phyloP scores from a whole-genome alignment of 2,888 invertebrate species.

The Drosophila neonasuta region DNA sequence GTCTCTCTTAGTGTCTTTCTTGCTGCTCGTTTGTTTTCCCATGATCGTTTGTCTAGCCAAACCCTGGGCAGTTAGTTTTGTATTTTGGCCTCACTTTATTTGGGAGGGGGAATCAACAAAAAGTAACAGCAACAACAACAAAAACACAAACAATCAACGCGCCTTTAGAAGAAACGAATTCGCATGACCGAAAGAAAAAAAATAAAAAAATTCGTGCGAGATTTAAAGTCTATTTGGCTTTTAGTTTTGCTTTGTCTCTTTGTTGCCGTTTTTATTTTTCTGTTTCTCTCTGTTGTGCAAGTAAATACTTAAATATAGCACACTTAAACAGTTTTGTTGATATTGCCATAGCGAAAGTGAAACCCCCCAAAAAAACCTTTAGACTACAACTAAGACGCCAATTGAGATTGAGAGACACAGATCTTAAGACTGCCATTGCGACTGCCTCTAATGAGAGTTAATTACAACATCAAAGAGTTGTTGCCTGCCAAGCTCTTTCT shows the following conservation, averaged over 20 bases:
- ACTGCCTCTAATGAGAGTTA: conserved; percentile 74
- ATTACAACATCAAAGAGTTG: conserved; percentile 72
- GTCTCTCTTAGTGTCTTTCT: not conserved
- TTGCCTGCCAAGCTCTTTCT: not conserved
- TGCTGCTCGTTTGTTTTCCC: conserved; percentile 56
- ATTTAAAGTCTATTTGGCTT: conserved; percentile 57
- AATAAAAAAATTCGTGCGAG: conserved; percentile 57
- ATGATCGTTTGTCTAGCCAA: conserved; percentile 71
- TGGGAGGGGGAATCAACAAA: conserved; percentile 33
- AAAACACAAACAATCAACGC: conserved; percentile 71
- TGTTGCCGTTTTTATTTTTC: conserved; percentile 30
- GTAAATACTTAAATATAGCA: conserved; percentile 78
- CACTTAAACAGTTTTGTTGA: conserved; percentile 67
- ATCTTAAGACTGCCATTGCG: conserved; percentile 26
- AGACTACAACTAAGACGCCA: conserved; percentile 3
- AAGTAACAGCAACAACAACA: conserved; percentile 24
- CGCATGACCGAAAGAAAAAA: conserved; percentile 52
- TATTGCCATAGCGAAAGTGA: conserved; percentile 68
- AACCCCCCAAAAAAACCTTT: conserved; percentile 28
- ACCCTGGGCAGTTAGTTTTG: conserved; percentile 24
- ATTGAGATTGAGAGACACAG: conserved; percentile 15
- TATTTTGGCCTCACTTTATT: conserved; percentile 14
- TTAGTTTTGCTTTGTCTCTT: conserved; percentile 61
- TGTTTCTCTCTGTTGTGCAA: conserved; percentile 57
- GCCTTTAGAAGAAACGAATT: conserved; percentile 66